Conservation (phyloP, 2,888 invertebrate species). For the Lasioglossum vierecki region DNA sequence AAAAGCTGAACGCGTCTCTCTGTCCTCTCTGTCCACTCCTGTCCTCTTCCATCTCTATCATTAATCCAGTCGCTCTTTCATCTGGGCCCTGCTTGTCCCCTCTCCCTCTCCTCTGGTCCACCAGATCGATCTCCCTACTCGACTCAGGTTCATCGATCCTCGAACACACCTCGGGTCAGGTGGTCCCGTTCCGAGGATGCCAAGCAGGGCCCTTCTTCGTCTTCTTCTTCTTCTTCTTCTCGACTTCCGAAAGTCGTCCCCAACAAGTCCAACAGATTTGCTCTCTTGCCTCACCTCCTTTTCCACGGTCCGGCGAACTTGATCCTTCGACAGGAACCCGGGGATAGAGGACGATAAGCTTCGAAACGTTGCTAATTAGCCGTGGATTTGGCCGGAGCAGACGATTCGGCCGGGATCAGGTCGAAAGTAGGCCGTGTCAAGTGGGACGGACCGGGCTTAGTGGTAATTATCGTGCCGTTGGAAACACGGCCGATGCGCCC, state of each 20-base stretch:
- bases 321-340: not conserved
- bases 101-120: slow-evolving; percentile 4
- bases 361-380: slow-evolving; percentile 8
- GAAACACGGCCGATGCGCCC: slow-evolving; percentile 50
- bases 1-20: slow-evolving; percentile 63
- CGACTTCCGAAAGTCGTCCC: slow-evolving; percentile 54
- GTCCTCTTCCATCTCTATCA: slow-evolving; percentile 1
- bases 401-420: slow-evolving; percentile 8
- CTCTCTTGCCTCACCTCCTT: slow-evolving; percentile 50
- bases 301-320: not conserved
- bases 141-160: slow-evolving; percentile 59
- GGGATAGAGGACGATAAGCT: slow-evolving; percentile 13
- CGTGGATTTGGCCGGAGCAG: not conserved
- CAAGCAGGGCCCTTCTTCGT: slow-evolving; percentile 22
- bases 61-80: not conserved
- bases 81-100: not conserved
- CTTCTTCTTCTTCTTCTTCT: slow-evolving; percentile 21
- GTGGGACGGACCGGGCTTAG: slow-evolving; percentile 49
- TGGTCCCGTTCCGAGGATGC: slow-evolving; percentile 59
- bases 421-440: slow-evolving; percentile 26
- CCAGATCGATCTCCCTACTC: slow-evolving; percentile 48
- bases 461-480: slow-evolving; percentile 43
- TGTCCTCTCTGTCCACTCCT: not conserved
- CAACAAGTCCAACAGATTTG: not conserved
- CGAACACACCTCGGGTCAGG: slow-evolving; percentile 39